Base-by-base conservation (phyloP, 2,113 vertebrate genomes). In the Charadrius vociferus region DNA sequence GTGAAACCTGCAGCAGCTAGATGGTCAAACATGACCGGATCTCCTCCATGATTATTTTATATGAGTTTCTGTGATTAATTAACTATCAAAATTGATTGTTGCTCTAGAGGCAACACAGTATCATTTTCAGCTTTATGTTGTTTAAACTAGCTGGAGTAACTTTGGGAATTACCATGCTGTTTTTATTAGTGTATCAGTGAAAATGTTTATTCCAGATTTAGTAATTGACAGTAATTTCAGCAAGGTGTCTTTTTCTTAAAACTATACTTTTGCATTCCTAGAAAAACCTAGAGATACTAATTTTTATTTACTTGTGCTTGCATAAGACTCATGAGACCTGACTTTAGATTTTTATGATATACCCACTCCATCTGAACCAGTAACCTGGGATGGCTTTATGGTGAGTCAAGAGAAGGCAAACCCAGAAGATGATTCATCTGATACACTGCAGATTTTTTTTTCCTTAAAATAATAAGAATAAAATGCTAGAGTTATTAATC, bases 211-310 rank as follows among this genome's bases (percentile, higher is more conserved):
- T 85, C 61, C 39, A 72, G 14, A 43, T 62, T 68, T 78, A n/a
- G 14, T 45, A 41, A 49, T 3, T 73, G 10, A 45, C 4, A 3
- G 11, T 4, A 74, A 32, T 80, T 86, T 91, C 29, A 86, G 6
- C 32, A 63, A 50, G 22, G 12, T 27, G 7, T 26, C 32, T 62
- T 61, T 87, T 81, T 62, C 19, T 62, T 45, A 21, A 83, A 92
- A 47, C 1, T 43, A 2, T n/a, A 19, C 0, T 52, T 75, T 70
- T 53, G 1, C 3, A 49, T 47, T 82, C 6, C 7, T 77, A 34
- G 18, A n/a, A 62, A 56, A 71, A 49, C 23, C 1, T 45, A 10
- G 39, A 27, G 1, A 34, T n/a, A 9, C 2, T 61, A 24, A 12
- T 20, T 27, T 83, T 43, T 50, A 14, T 26, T 88, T 55, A 21